phyloP scores from a whole-genome alignment of 2,797 vertebrate species.

The Melanotaenia maccullochi region DNA sequence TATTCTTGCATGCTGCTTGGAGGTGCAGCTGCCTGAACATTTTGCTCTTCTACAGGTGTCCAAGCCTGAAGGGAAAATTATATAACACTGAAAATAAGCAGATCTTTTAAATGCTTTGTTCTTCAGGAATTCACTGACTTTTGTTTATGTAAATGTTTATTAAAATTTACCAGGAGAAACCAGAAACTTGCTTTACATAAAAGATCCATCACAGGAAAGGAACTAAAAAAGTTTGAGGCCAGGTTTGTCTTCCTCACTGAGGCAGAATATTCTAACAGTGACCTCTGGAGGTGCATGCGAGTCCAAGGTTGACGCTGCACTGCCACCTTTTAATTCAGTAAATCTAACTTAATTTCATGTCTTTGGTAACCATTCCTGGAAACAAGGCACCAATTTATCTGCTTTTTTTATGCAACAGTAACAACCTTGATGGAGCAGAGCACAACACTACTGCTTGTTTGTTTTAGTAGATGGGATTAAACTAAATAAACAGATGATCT shows the following conservation, averaged over 20 bases:
- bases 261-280: not conserved
- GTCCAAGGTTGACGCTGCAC: not conserved
- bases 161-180: constrained; percentile 31
- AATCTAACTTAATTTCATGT: no score
- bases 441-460: not conserved
- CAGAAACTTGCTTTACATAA: constrained; percentile 42
- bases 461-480: not conserved
- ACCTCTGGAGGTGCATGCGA: no score
- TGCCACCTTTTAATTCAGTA: not conserved
- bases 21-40: constrained; percentile 16
- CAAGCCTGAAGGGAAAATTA: constrained; percentile 1
- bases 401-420: no score
- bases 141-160: constrained; percentile 52
- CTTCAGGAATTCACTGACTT: constrained; percentile 13
- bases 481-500: not conserved
- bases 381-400: not conserved
- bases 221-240: constrained; percentile 6
- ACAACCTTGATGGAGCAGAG: not conserved
- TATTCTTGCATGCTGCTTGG: constrained; percentile 62
- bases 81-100: not conserved
- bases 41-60: constrained; percentile 39
- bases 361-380: no score
- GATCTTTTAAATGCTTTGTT: not conserved
- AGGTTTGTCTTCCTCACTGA: not conserved
- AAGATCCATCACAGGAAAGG: constrained; percentile 1